Evolutionary conservation across 2,113 vertebrate genomes (phyloP).

Genomic region (Suncus etruscus): DNA sequence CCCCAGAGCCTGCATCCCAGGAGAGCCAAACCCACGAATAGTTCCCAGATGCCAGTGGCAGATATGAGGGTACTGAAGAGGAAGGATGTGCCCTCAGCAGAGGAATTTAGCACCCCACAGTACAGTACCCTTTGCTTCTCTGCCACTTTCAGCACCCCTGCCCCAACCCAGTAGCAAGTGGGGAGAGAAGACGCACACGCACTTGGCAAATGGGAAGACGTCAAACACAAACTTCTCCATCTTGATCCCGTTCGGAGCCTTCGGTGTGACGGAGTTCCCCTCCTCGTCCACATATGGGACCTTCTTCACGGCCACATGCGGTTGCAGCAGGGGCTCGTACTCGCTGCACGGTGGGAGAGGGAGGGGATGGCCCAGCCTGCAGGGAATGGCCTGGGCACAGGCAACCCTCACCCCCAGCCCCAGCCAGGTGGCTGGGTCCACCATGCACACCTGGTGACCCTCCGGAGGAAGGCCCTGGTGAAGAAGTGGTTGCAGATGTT

Average conservation of each 20-base stretch:
- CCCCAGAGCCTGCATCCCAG: too few relatives aligned
- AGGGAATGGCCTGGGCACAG: not conserved
- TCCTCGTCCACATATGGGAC: slow-evolving; percentile 92
- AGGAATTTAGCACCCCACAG: not conserved
- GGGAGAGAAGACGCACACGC: slow-evolving; percentile 68
- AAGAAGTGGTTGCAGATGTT: slow-evolving; percentile 99
- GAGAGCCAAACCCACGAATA: too few relatives aligned
- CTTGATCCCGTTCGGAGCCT: slow-evolving; percentile 95
- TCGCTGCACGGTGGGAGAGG: slow-evolving; percentile 81
- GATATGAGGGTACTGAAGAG: too few relatives aligned
- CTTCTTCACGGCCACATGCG: slow-evolving; percentile 96
- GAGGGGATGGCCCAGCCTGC: not conserved
- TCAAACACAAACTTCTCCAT: slow-evolving; percentile 99
- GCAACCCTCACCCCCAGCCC: not conserved
- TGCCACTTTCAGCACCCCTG: not conserved
- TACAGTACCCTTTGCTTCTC: not conserved
- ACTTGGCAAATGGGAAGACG: slow-evolving; percentile 96
- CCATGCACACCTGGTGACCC: slow-evolving; percentile 89
- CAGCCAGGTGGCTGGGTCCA: not conserved
- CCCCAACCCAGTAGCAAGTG: not conserved
- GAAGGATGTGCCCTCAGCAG: too few relatives aligned
- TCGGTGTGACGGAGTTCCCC: slow-evolving; percentile 92
- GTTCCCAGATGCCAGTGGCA: too few relatives aligned
- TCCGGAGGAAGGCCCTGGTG: slow-evolving; percentile 91
- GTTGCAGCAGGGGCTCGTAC: slow-evolving; percentile 88